phyloP scores from a whole-genome alignment of 2,113 vertebrate genomes.

The Plotosus lineatus region DNA sequence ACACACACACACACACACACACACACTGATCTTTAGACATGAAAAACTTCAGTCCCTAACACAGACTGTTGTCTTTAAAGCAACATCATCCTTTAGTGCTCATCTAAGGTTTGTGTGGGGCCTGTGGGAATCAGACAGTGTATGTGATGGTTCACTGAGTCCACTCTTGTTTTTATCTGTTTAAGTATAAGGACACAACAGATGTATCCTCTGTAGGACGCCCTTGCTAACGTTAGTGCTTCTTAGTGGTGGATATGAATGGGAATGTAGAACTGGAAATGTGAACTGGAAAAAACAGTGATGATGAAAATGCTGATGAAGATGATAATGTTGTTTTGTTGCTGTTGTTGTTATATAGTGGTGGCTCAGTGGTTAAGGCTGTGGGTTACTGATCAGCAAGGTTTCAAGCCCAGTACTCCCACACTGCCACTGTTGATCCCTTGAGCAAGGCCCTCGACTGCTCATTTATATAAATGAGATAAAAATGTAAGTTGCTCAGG shows the following conservation, averaged over 20 bases:
- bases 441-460: too few relatives aligned
- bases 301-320: too few relatives aligned
- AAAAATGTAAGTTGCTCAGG: too few relatives aligned
- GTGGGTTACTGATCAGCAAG: too few relatives aligned
- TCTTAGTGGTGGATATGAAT: neutral
- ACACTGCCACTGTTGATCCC: too few relatives aligned
- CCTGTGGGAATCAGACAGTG: slow-evolving; percentile 62
- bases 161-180: slow-evolving; percentile 57
- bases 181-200: slow-evolving; percentile 23
- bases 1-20: too few relatives aligned
- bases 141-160: slow-evolving; percentile 68
- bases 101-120: slow-evolving; percentile 62
- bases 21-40: slow-evolving; percentile 13
- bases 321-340: too few relatives aligned
- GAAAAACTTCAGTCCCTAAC: slow-evolving; percentile 40
- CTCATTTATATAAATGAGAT: too few relatives aligned
- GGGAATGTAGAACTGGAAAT: neutral
- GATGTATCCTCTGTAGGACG: neutral
- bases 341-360: too few relatives aligned
- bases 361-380: too few relatives aligned
- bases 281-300: too few relatives aligned
- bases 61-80: slow-evolving; percentile 63
- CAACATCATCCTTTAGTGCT: slow-evolving; percentile 71
- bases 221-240: neutral
- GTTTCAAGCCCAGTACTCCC: too few relatives aligned